Percentiles rank a stretch among this genome's conserved stretches.
These are phyloP conservation scores for Myotis pilosus DNA, from an alignment of 2,797 vertebrate species.

Conservation along the genomic window DNA sequence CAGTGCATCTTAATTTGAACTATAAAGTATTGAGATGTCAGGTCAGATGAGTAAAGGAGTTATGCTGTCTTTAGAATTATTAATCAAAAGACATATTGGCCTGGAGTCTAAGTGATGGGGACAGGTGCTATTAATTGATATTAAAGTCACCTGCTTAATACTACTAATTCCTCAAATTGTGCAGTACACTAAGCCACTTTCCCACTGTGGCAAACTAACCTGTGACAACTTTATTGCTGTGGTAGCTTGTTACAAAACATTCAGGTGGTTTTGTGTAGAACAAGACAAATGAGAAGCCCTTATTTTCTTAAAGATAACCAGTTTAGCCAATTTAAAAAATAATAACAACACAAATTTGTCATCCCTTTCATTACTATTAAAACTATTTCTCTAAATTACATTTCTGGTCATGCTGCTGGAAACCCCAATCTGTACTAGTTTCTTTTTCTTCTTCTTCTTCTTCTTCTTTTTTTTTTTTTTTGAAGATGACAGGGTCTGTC, in stretches of 20 bases:
- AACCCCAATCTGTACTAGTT: slow-evolving; percentile 25
- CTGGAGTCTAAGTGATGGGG: background rate
- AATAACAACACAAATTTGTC: background rate
- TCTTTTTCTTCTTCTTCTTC: background rate
- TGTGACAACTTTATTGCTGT: background rate
- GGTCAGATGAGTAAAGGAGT: background rate
- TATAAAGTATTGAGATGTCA: background rate
- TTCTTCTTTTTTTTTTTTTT: slow-evolving; percentile 33
- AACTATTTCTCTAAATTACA: slow-evolving; percentile 44
- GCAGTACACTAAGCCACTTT: background rate
- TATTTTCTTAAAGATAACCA: background rate
- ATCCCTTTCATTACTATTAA: slow-evolving; percentile 47
- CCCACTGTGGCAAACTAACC: fast-evolving
- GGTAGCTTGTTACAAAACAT: background rate
- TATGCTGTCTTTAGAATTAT: background rate
- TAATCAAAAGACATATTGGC: background rate
- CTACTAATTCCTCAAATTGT: background rate
- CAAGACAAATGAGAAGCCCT: background rate
- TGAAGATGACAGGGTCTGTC: slow-evolving; percentile 61
- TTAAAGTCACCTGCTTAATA: background rate
- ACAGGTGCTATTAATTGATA: too few species aligned
- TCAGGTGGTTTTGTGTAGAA: background rate
- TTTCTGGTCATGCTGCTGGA: slow-evolving; percentile 66
- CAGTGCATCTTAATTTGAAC: background rate
- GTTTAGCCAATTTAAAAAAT: background rate